Evolutionary conservation across 2,888 invertebrate genomes (phyloP), one percentile per base, ranked within the genome.

Genomic region (Agonopterix subpropinquella): DNA sequence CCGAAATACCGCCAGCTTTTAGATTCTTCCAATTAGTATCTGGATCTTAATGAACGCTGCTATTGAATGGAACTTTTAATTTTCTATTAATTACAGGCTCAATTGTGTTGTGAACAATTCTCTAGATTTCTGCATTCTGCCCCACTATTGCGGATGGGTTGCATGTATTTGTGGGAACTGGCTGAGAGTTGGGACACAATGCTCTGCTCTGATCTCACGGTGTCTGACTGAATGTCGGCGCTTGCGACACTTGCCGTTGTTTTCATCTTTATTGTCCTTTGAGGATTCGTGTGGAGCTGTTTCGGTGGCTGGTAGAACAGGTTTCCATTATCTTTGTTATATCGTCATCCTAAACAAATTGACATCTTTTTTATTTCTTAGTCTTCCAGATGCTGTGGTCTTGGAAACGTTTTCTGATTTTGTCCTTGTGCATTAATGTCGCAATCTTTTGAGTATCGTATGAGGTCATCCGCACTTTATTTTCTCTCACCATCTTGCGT

Each of bases 141-240:
- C 77, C 77, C 70, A 73, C 71, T 74, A 73, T 69, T 67, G 65
- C 65, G 67, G 70, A 71, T 74, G 74, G 59, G 56, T 77, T 79
- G 78, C 73, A 71, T 71, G 62, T 73, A 72, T 64, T 67, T 77
- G 81, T 84, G 85, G 69, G 85, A 85, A 85, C 71, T 53, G 59
- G 28, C 28, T 28, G 28, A 28, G 28, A 28, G 67, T 70, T 71
- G 68, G 61, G 67, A 69, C 69, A 85, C 84, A 83, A 85, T 85
- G 63, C 39, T 39, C 10, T 39, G 48, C 64, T 47, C 64, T 58
- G 59, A 66, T 86, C 85, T 68, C 86, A 84, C 86, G 84, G 80
- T 80, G 77, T 75, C 77, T 28, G 28, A 50, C 73, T 72, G 69
- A 65, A 70, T 67, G 28, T 28, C 28, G 76, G 73, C 73, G 74